Evolutionary conservation across 2,113 vertebrate species (phyloP), one percentile per base, ranked within the genome.

Genomic region (Gallinago jamesoni): DNA sequence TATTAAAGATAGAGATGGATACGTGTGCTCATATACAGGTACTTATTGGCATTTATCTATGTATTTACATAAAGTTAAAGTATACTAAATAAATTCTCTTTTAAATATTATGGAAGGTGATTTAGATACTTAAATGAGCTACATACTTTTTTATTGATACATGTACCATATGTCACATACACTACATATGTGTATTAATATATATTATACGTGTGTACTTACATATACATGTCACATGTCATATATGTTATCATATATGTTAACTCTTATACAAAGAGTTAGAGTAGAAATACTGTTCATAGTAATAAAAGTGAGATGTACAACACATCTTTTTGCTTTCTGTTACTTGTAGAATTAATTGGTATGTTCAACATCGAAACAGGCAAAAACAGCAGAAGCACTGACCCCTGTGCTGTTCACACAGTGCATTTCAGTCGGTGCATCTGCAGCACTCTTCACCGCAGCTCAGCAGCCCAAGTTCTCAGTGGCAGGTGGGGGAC

Each of bases 351-450:
- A 47, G 53, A 33, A 55, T 41, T 69, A 78, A 67, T 20, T 27
- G 5, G 5, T 23, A 53, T 6, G 10, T 67, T 70, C 52, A 43
- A 35, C 56, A 33, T 3, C 1, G 1, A 79, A 83, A 35, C 6
- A 63, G 15, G 56, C 24, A 78, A 56, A 63, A 20, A 1, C 41
- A 70, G 30, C 35, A 76, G 72, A 28, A 67, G 37, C 63, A 27
- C 7, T 4, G 18, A 21, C 14, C 13, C 11, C 23, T 68, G 20
- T 55, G 43, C 24, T 2, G 0, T 23, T 75, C 12, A 57, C 33
- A 28, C 15, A 1, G 0, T 9, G 7, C 4, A 1, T 76, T 66
- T 66, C 64, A 30, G 45, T 31, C 33, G 33, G 50, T 24, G n/a
- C 13, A 30, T 33, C 30, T 27, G 15, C 47, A 80, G 67, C 33